Evolutionary conservation across 2,888 invertebrate genomes (phyloP).

Genomic region (Lasius fuliginosus): DNA sequence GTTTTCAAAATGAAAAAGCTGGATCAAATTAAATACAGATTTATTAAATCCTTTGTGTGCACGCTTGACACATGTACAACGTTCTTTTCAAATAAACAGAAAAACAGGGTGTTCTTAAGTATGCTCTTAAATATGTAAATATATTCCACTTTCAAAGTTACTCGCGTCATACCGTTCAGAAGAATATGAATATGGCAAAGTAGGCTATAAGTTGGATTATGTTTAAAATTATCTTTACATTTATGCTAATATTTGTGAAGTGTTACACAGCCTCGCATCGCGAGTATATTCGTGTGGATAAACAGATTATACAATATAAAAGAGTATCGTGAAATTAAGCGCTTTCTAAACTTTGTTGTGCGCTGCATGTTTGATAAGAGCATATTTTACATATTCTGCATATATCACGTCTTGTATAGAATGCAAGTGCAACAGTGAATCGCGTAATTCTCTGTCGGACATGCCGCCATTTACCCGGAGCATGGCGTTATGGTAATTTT

Average conservation of each 20-base stretch:
- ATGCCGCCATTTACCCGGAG: conserved; percentile 46
- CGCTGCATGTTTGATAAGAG: conserved; percentile 38
- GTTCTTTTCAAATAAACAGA: conserved; percentile 6
- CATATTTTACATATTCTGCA: conserved; percentile 54
- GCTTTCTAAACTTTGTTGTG: conserved; percentile 22
- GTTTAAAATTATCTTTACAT: conserved; percentile 16
- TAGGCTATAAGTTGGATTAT: not conserved
- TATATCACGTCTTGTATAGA: conserved; percentile 44
- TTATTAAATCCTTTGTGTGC: conserved; percentile 15
- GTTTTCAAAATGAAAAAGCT: not conserved
- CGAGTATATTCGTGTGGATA: not conserved
- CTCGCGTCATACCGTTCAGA: not conserved
- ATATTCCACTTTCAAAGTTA: not conserved
- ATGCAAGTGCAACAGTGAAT: conserved; percentile 35
- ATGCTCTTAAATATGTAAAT: conserved; percentile 4
- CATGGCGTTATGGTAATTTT: conserved; percentile 49
- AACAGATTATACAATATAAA: not conserved
- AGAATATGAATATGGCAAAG: not conserved
- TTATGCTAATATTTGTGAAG: not conserved
- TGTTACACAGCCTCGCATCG: not conserved
- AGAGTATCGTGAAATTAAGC: conserved; percentile 11
- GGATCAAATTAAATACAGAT: not conserved
- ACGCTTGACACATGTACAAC: not conserved
- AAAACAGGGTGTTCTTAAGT: not conserved
- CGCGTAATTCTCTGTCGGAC: conserved; percentile 56